Evolutionary conservation across 2,113 vertebrate species (phyloP).

Genomic region (Thamnaconus septentrionalis): DNA sequence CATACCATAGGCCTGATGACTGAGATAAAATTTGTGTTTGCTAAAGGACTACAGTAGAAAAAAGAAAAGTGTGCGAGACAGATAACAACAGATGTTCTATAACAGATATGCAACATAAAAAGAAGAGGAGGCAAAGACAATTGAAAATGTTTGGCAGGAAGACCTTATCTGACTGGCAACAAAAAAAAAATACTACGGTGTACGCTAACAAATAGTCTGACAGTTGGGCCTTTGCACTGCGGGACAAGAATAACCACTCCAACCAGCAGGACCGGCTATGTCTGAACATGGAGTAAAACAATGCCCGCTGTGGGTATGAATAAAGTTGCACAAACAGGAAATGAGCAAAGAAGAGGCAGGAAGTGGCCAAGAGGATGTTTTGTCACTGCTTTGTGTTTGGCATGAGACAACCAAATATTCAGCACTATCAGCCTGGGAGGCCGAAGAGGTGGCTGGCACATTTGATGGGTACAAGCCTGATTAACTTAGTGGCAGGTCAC

Average conservation of each 20-base stretch:
- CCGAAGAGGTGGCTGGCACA: background rate
- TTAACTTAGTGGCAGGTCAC: no score
- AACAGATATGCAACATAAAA: no score
- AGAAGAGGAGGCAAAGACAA: no score
- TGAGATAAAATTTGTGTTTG: no score
- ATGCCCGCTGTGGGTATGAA: conserved; percentile 35
- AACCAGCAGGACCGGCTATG: conserved; percentile 57
- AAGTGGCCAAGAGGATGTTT: conserved; percentile 77
- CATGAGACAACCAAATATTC: conserved; percentile 23
- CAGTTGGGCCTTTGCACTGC: conserved; percentile 11
- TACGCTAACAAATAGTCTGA: conserved; percentile 44
- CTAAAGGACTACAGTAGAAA: no score
- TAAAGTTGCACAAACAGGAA: conserved; percentile 73
- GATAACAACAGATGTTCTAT: no score
- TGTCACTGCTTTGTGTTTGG: conserved; percentile 60
- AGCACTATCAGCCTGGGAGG: no score
- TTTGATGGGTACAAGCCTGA: no score
- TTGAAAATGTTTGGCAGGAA: conserved; percentile 3
- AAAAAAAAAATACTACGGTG: conserved; percentile 42
- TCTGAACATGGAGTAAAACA: conserved; percentile 10
- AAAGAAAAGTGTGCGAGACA: no score
- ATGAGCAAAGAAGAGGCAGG: conserved; percentile 70
- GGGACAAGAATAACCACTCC: conserved; percentile 46
- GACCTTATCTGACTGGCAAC: conserved; percentile 26
- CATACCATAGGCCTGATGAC: no score